Percentiles rank a stretch among this genome's conserved stretches.
These are phyloP conservation scores for Cosmia pyralina DNA, from an alignment of 2,888 invertebrate genomes.

Conservation along the genomic window DNA sequence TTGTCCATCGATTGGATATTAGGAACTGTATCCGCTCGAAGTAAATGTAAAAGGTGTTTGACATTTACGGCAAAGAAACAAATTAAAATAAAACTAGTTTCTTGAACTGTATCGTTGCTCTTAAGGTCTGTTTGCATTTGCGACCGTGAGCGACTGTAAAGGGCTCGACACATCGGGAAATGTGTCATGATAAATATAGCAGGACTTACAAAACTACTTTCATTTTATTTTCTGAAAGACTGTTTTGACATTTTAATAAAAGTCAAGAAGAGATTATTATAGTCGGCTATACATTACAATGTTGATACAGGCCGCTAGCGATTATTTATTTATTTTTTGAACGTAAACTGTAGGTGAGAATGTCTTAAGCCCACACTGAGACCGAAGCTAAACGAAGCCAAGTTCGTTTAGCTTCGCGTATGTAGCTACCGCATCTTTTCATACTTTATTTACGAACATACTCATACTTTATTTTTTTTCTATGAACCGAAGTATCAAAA, in stretches of 20 bases:
- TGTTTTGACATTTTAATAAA: slow-evolving; percentile 42
- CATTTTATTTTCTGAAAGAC: slow-evolving; percentile 3
- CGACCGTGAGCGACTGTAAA: slow-evolving; percentile 30
- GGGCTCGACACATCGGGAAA: slow-evolving; percentile 24
- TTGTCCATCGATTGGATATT: slow-evolving; percentile 21
- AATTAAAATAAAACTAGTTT: slow-evolving; percentile 53
- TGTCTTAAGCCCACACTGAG: no score
- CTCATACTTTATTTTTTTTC: no score
- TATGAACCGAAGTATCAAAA: no score
- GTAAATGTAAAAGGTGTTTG: slow-evolving; percentile 34
- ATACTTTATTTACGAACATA: no score
- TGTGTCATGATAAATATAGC: slow-evolving; percentile 27
- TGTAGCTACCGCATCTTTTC: no score
- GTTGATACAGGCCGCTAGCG: not conserved
- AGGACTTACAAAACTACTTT: slow-evolving; percentile 20
- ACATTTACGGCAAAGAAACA: slow-evolving; percentile 42
- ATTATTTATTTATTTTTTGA: not conserved
- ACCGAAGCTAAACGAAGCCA: no score
- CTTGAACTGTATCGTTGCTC: not conserved
- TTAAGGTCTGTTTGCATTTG: slow-evolving; percentile 17
- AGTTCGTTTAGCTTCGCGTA: no score
- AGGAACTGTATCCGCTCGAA: slow-evolving; percentile 19
- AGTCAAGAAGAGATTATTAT: slow-evolving; percentile 10
- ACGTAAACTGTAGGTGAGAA: not conserved
- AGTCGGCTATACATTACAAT: not conserved